A percentile compares a stretch with the other conserved stretches of the same genome.
Evolutionary conservation across 2,888 invertebrate species (phyloP).

Genomic region (Mayetiola destructor): DNA sequence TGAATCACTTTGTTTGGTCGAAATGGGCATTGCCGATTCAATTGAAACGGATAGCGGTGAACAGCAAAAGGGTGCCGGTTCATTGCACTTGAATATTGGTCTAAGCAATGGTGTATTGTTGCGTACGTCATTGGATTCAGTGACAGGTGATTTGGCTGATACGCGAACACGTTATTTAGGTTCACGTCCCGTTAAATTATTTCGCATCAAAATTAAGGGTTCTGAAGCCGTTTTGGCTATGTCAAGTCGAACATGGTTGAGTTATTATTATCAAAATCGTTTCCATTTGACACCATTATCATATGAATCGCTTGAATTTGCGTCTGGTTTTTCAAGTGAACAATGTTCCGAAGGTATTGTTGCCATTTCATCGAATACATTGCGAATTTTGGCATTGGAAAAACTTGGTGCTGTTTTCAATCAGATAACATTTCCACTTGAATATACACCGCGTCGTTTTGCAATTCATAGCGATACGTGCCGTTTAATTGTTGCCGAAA

Average conservation of each 20-base stretch:
- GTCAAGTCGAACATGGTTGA: constrained; percentile 95
- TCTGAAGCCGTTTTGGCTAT: constrained; percentile 94
- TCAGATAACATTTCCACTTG: constrained; percentile 81
- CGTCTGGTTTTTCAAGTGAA: constrained; percentile 90
- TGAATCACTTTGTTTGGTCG: constrained; percentile 92
- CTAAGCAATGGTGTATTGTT: constrained; percentile 90
- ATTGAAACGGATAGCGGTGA: constrained; percentile 36
- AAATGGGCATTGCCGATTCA: constrained; percentile 64
- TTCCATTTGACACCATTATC: constrained; percentile 91
- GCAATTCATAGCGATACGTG: constrained; percentile 83
- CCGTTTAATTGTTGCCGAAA: constrained; percentile 82
- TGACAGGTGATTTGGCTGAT: constrained; percentile 92
- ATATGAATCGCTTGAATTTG: constrained; percentile 93
- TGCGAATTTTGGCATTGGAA: constrained; percentile 92
- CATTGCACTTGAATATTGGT: constrained; percentile 89
- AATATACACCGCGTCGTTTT: constrained; percentile 92
- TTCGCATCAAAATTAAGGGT: constrained; percentile 89
- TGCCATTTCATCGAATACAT: constrained; percentile 93
- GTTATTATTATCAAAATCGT: constrained; percentile 94
- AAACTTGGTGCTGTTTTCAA: constrained; percentile 98
- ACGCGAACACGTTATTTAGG: constrained; percentile 95
- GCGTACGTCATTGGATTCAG: constrained; percentile 85
- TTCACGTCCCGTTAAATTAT: constrained; percentile 87
- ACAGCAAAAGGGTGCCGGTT: constrained; percentile 48
- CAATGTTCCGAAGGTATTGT: constrained; percentile 99